Conservation (phyloP, 92 coral and sea anemone species). For the Phenganax marumi region DNA sequence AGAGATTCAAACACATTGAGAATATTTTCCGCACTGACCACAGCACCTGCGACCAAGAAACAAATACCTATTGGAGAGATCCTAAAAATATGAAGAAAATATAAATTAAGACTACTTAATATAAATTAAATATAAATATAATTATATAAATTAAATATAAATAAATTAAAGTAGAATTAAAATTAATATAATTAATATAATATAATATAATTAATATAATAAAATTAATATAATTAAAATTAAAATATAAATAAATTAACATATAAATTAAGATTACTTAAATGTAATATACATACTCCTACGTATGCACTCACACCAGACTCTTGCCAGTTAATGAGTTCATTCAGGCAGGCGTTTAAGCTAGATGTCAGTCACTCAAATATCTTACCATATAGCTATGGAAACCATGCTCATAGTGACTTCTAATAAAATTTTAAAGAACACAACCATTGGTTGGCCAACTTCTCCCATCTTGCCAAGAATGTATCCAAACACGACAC, state of each 20-base stretch:
- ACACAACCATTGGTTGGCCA: slow-evolving; percentile 29
- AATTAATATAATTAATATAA: no score
- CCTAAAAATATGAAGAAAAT: slow-evolving; percentile 13
- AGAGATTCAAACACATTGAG: slow-evolving; percentile 20
- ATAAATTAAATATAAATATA: no score
- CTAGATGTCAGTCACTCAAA: neutral
- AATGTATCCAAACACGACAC: slow-evolving; percentile 35
- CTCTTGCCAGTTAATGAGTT: no score
- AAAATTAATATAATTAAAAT: no score
- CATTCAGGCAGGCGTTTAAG: neutral
- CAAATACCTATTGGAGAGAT: slow-evolving; percentile 37
- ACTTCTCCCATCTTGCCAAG: slow-evolving; percentile 30
- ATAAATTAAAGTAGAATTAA: no score
- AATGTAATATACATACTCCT: no score
- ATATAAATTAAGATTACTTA: no score
- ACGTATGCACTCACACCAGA: no score
- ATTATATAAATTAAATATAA: no score
- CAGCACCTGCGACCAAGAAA: slow-evolving; percentile 30
- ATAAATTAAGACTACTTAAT: no score
- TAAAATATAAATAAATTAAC: neutral
- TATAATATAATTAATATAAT: no score
- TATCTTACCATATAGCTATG: slow-evolving; percentile 35
- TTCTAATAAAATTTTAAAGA: slow-evolving; percentile 27
- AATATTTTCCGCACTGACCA: slow-evolving; percentile 22
- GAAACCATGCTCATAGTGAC: slow-evolving; percentile 19